These are phyloP conservation scores for Bujurquina vittata DNA, from an alignment of 2,113 vertebrate species.

Conservation along the genomic window DNA sequence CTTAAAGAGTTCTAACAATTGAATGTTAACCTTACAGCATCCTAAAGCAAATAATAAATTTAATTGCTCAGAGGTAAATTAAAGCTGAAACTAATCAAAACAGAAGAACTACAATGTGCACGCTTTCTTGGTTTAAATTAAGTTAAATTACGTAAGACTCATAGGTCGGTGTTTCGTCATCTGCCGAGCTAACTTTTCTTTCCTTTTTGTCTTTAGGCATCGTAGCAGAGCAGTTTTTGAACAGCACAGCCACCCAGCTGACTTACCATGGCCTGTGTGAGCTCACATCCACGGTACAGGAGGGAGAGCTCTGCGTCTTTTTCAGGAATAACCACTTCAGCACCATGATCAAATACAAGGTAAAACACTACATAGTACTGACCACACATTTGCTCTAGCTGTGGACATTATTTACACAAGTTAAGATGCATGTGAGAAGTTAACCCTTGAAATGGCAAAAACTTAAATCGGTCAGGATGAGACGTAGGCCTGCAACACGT, in stretches of 20 bases:
- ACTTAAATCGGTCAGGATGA: background rate
- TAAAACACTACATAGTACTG: slow-evolving; percentile 66
- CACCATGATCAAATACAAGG: slow-evolving; percentile 99
- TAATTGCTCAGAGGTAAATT: background rate
- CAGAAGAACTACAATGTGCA: background rate
- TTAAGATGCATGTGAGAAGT: background rate
- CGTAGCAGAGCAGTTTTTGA: slow-evolving; percentile 96
- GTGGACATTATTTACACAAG: background rate
- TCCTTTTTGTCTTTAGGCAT: slow-evolving; percentile 80
- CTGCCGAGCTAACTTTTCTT: background rate
- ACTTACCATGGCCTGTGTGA: slow-evolving; percentile 98
- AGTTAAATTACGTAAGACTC: background rate
- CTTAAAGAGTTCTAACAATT: background rate
- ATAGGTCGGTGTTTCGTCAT: background rate
- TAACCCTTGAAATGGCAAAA: background rate
- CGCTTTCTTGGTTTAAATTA: no score
- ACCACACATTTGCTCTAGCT: background rate
- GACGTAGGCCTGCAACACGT: background rate
- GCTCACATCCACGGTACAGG: slow-evolving; percentile 94
- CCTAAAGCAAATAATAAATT: background rate
- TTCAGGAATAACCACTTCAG: slow-evolving; percentile 99
- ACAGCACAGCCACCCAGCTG: slow-evolving; percentile 95
- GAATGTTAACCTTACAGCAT: background rate
- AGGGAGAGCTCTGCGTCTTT: slow-evolving; percentile 98
- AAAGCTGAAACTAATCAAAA: background rate